phyloP scores from a whole-genome alignment of 1,140 invertebrate species.

The Danaus plexippus region DNA sequence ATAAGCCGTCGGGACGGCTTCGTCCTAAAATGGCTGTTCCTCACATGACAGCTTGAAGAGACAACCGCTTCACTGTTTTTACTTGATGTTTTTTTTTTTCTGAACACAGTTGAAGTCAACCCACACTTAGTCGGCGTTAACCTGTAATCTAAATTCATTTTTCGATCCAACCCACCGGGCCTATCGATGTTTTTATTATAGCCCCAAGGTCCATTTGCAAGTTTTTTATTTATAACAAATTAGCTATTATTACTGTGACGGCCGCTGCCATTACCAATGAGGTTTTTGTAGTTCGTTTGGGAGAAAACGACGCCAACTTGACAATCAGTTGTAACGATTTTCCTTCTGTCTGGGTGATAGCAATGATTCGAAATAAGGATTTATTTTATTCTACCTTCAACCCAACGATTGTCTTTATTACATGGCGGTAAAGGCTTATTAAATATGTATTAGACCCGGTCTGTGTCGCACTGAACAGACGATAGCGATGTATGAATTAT shows the following conservation, averaged over 20 bases:
- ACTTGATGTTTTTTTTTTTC: slow-evolving; percentile 48
- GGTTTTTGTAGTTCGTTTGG: slow-evolving; percentile 26
- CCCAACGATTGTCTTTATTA: slow-evolving; percentile 48
- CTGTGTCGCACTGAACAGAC: slow-evolving; percentile 32
- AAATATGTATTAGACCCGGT: slow-evolving; percentile 49
- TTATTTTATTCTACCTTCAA: slow-evolving; percentile 32
- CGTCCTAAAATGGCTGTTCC: slow-evolving; percentile 31
- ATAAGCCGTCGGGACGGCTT: slow-evolving; percentile 30
- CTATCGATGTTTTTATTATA: slow-evolving; percentile 69
- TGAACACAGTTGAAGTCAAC: slow-evolving; percentile 58
- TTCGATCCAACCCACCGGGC: slow-evolving; percentile 62
- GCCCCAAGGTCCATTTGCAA: slow-evolving; percentile 61
- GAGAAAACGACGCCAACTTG: slow-evolving; percentile 21
- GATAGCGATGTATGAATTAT: slow-evolving; percentile 37
- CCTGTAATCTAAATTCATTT: slow-evolving; percentile 72
- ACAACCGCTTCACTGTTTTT: slow-evolving; percentile 36
- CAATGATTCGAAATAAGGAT: slow-evolving; percentile 23
- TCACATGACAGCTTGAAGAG: slow-evolving; percentile 36
- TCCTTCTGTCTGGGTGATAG: slow-evolving; percentile 20
- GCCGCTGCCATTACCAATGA: slow-evolving; percentile 47
- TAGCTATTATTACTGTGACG: slow-evolving; percentile 62
- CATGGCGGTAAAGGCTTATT: slow-evolving; percentile 36
- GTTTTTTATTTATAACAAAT: slow-evolving; percentile 69
- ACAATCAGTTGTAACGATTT: slow-evolving; percentile 39
- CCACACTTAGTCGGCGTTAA: slow-evolving; percentile 67